These are phyloP conservation scores for Actinia tenebrosa DNA, from an alignment of 64 coral and sea anemone genomes.

Conservation along the genomic window DNA sequence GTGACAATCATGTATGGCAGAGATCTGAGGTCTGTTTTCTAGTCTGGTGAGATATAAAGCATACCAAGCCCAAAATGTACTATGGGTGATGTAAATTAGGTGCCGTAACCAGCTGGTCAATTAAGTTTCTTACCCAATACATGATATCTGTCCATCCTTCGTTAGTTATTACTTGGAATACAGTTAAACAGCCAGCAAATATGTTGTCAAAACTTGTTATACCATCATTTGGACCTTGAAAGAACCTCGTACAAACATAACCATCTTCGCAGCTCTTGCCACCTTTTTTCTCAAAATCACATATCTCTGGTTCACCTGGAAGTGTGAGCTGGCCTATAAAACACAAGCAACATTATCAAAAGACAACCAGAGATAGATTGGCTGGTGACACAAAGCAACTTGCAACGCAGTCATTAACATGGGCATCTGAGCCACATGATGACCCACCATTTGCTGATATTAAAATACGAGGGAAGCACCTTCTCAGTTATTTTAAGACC, in stretches of 20 bases:
- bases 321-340: not conserved
- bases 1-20: too few relatives aligned
- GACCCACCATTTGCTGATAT: too few relatives aligned
- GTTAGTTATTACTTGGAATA: constrained; percentile 99
- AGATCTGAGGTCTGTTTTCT: too few relatives aligned
- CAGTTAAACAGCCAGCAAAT: constrained; percentile 84
- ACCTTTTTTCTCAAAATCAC: constrained; percentile 34
- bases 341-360: not conserved
- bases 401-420: too few relatives aligned
- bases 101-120: too few relatives aligned
- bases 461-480: too few relatives aligned
- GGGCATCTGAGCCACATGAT: too few relatives aligned
- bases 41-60: too few relatives aligned
- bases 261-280: constrained; percentile 18
- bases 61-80: not conserved
- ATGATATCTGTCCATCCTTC: constrained; percentile 98
- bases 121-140: constrained; percentile 77
- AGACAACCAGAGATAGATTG: too few relatives aligned
- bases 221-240: constrained; percentile 83
- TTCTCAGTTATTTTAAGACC: too few relatives aligned
- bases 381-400: too few relatives aligned
- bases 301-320: constrained; percentile 42
- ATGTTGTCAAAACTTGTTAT: constrained; percentile 98
- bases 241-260: constrained; percentile 9
- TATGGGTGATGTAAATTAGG: too few relatives aligned